phyloP scores from a whole-genome alignment of 1,140 invertebrate genomes.

The Holotrichia oblita region DNA sequence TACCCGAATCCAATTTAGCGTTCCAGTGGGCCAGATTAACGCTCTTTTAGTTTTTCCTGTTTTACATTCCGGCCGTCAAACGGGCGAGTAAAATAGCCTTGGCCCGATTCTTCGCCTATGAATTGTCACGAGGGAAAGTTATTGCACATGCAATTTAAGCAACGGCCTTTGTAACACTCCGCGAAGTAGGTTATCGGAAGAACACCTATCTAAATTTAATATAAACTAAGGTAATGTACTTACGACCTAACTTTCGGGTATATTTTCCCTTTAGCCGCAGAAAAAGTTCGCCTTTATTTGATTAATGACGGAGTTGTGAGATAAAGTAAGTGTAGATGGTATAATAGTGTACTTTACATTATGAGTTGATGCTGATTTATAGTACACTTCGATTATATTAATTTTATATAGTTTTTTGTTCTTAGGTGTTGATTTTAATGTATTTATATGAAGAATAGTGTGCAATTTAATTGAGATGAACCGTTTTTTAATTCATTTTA shows the following conservation, averaged over 20 bases:
- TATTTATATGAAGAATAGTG: too few species aligned
- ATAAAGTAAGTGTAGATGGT: not conserved
- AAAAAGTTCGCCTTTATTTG: not conserved
- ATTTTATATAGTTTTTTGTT: too few species aligned
- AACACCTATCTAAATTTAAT: not conserved
- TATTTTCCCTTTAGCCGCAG: not conserved
- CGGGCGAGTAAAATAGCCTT: not conserved
- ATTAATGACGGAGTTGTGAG: not conserved
- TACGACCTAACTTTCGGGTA: not conserved
- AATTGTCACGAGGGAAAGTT: not conserved
- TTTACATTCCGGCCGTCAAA: constrained; percentile 16
- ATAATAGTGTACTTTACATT: not conserved
- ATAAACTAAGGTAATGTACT: not conserved
- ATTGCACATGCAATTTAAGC: constrained; percentile 27
- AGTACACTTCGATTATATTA: too few species aligned
- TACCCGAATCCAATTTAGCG: constrained; percentile 1
- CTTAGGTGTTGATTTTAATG: too few species aligned
- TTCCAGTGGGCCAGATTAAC: not conserved
- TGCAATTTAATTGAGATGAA: too few species aligned
- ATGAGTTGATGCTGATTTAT: too few species aligned
- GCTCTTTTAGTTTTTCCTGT: constrained; percentile 7
- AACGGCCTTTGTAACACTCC: not conserved
- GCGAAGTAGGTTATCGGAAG: not conserved
- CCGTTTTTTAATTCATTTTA: too few species aligned
- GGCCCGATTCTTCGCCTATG: constrained; percentile 4